These are phyloP conservation scores for Anguilla pacifica DNA, from an alignment of 2,797 vertebrate genomes.

Conservation along the genomic window DNA sequence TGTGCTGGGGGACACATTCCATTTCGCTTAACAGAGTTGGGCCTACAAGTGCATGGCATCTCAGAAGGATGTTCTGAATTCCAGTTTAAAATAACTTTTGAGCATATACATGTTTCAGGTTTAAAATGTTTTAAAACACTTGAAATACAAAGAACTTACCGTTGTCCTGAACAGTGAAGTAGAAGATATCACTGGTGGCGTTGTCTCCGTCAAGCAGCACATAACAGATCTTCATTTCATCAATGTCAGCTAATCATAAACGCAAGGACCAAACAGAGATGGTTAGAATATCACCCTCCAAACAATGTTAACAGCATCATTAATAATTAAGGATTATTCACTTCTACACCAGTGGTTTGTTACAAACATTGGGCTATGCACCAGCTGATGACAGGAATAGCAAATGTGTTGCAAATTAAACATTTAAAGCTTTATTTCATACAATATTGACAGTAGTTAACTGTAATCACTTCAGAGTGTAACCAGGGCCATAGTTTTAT, in stretches of 20 bases:
- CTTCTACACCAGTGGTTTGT: conserved; percentile 45
- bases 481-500: not conserved
- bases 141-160: conserved; percentile 71
- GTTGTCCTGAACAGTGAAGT: conserved; percentile 83
- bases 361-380: conserved; percentile 36
- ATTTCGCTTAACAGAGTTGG: not conserved
- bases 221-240: conserved; percentile 85
- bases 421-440: not conserved
- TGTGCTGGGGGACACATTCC: conserved; percentile 49
- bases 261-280: conserved; percentile 20
- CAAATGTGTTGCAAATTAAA: not conserved
- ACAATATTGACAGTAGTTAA: not conserved
- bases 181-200: conserved; percentile 82
- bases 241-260: conserved; percentile 77
- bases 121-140: not conserved
- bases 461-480: not conserved
- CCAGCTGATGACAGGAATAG: conserved; percentile 29
- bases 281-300: conserved; percentile 10
- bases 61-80: not conserved
- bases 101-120: not conserved
- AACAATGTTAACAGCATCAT: conserved; percentile 21
- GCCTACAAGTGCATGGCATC: not conserved
- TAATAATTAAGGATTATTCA: conserved; percentile 22
- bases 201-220: conserved; percentile 78
- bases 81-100: not conserved